Conservation (phyloP, 2,797 vertebrate species). For the Acipenser oxyrinchus region DNA sequence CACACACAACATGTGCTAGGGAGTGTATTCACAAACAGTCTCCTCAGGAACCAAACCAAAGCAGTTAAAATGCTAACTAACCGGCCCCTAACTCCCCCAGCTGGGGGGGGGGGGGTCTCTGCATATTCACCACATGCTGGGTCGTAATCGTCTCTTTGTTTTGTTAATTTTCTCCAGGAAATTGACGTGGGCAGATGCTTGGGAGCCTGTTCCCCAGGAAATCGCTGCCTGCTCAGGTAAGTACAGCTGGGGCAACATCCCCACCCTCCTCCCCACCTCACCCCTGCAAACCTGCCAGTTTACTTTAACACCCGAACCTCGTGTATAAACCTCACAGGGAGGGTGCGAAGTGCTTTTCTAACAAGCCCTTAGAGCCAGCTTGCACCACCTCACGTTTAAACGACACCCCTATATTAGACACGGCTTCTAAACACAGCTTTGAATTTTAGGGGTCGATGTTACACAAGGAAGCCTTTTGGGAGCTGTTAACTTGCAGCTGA, state of each 20-base stretch:
- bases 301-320: constrained; percentile 35
- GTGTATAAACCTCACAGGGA: constrained; percentile 6
- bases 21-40: constrained; percentile 51
- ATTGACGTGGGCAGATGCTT: constrained; percentile 78
- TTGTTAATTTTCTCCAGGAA: constrained; percentile 82
- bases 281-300: constrained; percentile 34
- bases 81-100: constrained; percentile 21
- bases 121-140: constrained; percentile 54
- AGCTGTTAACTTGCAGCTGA: too few relatives aligned
- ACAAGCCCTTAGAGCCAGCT: constrained; percentile 11
- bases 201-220: constrained; percentile 69
- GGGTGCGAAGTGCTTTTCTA: constrained; percentile 12
- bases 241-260: constrained; percentile 45
- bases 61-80: constrained; percentile 44
- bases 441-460: too few relatives aligned
- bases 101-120: constrained; percentile 22
- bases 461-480: too few relatives aligned
- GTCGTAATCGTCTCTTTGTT: constrained; percentile 64
- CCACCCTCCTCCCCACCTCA: constrained; percentile 12
- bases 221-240: constrained; percentile 68
- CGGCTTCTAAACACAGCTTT: too few relatives aligned
- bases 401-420: too few relatives aligned
- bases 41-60: constrained; percentile 56
- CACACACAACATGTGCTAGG: constrained; percentile 35
- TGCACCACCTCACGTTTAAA: constrained; percentile 30